These are phyloP conservation scores for Anomalospiza imberbis DNA, from an alignment of 2,797 vertebrate genomes.

Conservation along the genomic window DNA sequence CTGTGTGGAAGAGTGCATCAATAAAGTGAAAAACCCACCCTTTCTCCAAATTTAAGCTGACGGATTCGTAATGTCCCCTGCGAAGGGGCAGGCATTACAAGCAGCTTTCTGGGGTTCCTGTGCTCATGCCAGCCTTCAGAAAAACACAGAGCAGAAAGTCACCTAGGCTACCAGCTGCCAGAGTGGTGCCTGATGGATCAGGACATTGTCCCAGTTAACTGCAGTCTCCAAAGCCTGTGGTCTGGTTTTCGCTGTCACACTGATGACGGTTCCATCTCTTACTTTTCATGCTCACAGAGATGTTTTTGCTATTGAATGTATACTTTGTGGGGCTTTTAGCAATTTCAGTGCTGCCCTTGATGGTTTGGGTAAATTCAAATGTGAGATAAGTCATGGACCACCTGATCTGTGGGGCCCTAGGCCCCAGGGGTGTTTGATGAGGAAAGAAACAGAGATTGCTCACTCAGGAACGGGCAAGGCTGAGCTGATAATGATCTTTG, in stretches of 20 bases:
- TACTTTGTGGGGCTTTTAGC: background rate
- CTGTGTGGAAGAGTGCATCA: constrained; percentile 50
- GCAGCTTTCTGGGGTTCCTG: background rate
- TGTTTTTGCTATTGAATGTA: background rate
- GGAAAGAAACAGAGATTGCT: background rate
- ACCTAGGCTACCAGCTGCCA: background rate
- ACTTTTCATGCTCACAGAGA: background rate
- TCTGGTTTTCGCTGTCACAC: background rate
- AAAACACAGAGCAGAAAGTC: background rate
- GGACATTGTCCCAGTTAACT: background rate
- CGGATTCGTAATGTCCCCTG: background rate
- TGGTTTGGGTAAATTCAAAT: background rate
- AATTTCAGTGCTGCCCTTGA: background rate
- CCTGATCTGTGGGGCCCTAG: background rate
- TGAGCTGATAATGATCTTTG: background rate
- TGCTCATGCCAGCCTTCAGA: background rate
- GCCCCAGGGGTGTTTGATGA: background rate
- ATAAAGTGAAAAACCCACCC: constrained; percentile 21
- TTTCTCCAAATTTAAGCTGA: background rate
- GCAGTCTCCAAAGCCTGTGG: background rate
- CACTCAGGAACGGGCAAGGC: background rate
- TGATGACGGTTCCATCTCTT: background rate
- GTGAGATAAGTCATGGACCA: background rate
- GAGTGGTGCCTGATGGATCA: background rate
- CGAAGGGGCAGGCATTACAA: background rate